Conservation (phyloP, 1,140 invertebrate species). For the Triops longicaudatus region DNA sequence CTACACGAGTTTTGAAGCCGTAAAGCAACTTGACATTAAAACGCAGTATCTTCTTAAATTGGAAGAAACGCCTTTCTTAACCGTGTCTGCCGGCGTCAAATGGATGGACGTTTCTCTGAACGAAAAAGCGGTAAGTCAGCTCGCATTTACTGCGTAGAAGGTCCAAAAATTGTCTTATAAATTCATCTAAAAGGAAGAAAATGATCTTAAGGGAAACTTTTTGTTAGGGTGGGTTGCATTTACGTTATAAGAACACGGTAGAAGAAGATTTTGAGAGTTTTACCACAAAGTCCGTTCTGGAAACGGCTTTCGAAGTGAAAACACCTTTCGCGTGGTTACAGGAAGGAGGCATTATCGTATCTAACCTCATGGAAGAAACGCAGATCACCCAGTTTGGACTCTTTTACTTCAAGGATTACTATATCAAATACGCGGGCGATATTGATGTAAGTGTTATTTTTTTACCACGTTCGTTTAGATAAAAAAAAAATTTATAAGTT, state of each 20-base stretch:
- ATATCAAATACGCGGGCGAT: background rate
- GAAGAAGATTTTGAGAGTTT: background rate
- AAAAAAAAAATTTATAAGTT: background rate
- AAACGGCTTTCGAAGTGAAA: background rate
- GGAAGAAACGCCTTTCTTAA: background rate
- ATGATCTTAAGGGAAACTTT: background rate
- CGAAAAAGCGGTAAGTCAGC: constrained; percentile 20
- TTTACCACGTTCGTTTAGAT: no score
- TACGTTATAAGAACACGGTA: background rate
- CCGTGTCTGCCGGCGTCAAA: constrained; percentile 14
- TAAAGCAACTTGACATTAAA: background rate
- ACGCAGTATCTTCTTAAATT: background rate
- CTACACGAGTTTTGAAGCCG: background rate
- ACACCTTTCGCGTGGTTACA: constrained; percentile 16
- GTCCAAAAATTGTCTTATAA: no score
- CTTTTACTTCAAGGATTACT: background rate
- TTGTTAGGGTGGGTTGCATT: constrained; percentile 3
- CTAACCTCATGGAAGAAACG: background rate
- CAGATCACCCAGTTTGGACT: background rate
- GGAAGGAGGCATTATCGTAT: background rate
- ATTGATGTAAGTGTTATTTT: constrained; percentile 14
- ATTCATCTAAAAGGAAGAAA: background rate
- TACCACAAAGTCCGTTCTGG: background rate
- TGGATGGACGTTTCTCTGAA: background rate
- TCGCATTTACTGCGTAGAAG: no score